Percentiles rank a stretch among this genome's conserved stretches.
phyloP scores from a whole-genome alignment of 2,888 invertebrate species.

The Fissipunctia ypsillon region DNA sequence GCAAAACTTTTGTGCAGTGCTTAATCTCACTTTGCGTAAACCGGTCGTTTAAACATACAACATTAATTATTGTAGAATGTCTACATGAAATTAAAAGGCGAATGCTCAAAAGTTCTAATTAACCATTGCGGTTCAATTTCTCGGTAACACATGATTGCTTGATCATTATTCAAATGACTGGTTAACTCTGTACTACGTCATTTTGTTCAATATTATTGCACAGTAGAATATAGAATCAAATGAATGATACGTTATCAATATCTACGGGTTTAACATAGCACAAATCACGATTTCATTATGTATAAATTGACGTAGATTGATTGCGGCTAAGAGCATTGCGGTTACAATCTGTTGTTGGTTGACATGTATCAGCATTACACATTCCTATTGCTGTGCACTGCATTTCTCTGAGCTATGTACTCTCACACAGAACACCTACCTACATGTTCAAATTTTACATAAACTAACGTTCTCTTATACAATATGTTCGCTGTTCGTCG shows the following conservation, averaged over 20 bases:
- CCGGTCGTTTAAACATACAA: not conserved
- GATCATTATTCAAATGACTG: not conserved
- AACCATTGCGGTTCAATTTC: not conserved
- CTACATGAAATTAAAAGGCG: not conserved
- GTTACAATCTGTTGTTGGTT: not conserved
- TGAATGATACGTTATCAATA: not conserved
- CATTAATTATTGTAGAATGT: not conserved
- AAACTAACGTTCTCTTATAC: slow-evolving; percentile 1
- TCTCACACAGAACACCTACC: not conserved
- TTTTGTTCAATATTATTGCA: not conserved
- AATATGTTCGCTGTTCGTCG: slow-evolving; percentile 7
- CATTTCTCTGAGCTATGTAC: not conserved
- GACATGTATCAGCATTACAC: not conserved
- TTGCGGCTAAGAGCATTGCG: not conserved
- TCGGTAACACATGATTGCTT: not conserved
- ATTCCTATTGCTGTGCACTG: not conserved
- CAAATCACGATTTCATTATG: not conserved
- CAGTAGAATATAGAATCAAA: not conserved
- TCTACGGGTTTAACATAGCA: not conserved
- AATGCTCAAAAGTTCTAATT: not conserved
- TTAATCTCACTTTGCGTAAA: not conserved
- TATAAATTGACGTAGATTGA: not conserved
- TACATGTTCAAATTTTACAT: slow-evolving; percentile 11
- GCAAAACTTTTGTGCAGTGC: not conserved
- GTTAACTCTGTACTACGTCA: not conserved